Percentiles rank a stretch among this genome's conserved stretches.
phyloP scores from a whole-genome alignment of 2,113 vertebrate genomes.

The Strigops habroptila region DNA sequence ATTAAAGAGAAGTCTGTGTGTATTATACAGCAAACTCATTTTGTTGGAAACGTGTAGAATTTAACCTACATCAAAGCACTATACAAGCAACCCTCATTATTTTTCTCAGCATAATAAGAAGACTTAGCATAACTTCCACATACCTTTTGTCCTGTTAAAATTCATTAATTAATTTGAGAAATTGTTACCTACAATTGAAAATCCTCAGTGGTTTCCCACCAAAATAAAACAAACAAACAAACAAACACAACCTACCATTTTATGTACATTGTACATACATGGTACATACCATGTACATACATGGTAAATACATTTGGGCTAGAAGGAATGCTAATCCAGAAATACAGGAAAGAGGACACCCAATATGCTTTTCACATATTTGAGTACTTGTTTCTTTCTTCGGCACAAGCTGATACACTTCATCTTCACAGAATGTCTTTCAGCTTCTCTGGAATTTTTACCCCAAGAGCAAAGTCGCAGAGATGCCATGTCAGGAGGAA shows the following conservation, averaged over 20 bases:
- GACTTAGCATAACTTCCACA: not conserved
- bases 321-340: not conserved
- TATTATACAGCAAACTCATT: not conserved
- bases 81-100: not conserved
- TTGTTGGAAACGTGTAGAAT: not conserved
- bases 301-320: rapidly evolving
- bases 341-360: not conserved
- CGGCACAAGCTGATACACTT: not conserved
- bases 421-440: not conserved
- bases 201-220: not conserved
- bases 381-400: not conserved
- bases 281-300: not conserved
- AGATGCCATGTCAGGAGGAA: not conserved
- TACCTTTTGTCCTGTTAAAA: not conserved
- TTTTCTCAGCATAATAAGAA: not conserved
- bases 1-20: not conserved
- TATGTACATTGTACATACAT: not conserved
- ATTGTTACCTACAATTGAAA: not conserved
- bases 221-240: not conserved
- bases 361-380: not conserved
- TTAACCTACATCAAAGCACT: not conserved
- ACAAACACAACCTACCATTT: not conserved
- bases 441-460: not conserved
- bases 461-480: not conserved
- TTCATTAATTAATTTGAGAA: not conserved